Evolutionary conservation across 1,140 invertebrate species (phyloP), one percentile per base, ranked within the genome.

Genomic region (Mycetomoellerius zeteki): DNA sequence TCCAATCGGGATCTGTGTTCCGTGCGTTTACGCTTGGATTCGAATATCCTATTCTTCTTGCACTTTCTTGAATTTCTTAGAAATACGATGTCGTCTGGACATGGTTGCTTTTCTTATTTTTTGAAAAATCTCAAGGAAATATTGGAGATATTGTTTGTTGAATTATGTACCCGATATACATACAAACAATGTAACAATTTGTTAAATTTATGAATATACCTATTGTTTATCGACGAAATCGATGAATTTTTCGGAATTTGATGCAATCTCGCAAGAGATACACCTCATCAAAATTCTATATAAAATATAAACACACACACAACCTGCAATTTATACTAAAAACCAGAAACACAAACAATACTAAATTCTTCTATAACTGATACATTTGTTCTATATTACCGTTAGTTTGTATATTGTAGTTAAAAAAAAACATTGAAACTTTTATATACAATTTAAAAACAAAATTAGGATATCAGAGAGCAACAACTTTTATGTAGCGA

Each of bases 11-110:
- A 56, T 75, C 58, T 54, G 72, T 65, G 73, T 33, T 37, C 27
- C 65, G 21, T 71, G 54, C 56, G 72, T 62, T 73, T 52, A 73
- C 47, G 56, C 69, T 75, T 24, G 54, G 24, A 82, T 82, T 82
- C 80, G n/a, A 30, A 84, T 75, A 84, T 84, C 56, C 5, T 5
- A 62, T 75, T 84, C 69, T 84, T 75, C 52, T 33, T 37, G n/a
- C n/a, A 47, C 62, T 60, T 73, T 8, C 33, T 37, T 14, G 37
- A n/a, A 75, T 73, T 75, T 21, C 54, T 50, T 62, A 19, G 37
- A 19, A 16, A 73, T 84, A 72, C 52, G 52, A n/a, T n/a, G 19
- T 21, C 30, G 47, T 60, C 24, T 75, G 54, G 54, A 84, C 50
- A 81, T 56, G 21, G 19, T 69, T 43, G 69, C 43, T 16, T 52